Evolutionary conservation across 1,140 invertebrate genomes (phyloP).

Genomic region (Zaprionus ornatus): DNA sequence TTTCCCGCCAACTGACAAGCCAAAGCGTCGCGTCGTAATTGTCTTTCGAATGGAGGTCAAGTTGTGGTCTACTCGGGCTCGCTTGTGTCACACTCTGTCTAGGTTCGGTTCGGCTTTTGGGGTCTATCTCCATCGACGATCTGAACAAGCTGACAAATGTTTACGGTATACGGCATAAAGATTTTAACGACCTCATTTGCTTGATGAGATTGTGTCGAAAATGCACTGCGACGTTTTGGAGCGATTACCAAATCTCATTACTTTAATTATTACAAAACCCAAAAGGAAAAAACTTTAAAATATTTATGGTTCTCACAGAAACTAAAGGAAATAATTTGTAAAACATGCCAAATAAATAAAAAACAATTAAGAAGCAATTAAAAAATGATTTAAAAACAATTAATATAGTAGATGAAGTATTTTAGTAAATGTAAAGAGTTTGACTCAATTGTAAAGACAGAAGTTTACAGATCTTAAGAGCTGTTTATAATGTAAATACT

Average conservation of each 20-base stretch:
- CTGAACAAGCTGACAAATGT: conserved; percentile 9
- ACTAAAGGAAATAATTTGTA: background rate
- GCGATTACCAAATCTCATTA: conserved; percentile 4
- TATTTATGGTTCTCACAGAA: background rate
- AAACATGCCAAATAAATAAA: background rate
- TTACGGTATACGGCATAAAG: conserved; percentile 4
- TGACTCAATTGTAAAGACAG: background rate
- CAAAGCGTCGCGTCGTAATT: conserved; percentile 41
- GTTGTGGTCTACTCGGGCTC: conserved; percentile 57
- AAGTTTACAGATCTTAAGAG: background rate
- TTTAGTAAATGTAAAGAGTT: background rate
- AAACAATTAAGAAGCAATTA: background rate
- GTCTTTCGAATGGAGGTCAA: conserved; percentile 70
- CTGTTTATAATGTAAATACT: background rate
- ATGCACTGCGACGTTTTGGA: background rate
- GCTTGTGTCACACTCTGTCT: conserved; percentile 59
- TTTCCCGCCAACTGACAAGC: conserved; percentile 33
- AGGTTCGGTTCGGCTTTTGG: background rate
- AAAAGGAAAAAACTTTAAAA: background rate
- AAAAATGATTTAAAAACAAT: background rate
- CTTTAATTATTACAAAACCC: background rate
- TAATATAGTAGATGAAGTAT: background rate
- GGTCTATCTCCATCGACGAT: background rate
- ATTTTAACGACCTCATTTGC: conserved; percentile 1
- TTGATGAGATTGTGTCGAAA: conserved; percentile 14